Conservation (phyloP, 2,113 vertebrate genomes). For the Boleophthalmus pectinirostris region DNA sequence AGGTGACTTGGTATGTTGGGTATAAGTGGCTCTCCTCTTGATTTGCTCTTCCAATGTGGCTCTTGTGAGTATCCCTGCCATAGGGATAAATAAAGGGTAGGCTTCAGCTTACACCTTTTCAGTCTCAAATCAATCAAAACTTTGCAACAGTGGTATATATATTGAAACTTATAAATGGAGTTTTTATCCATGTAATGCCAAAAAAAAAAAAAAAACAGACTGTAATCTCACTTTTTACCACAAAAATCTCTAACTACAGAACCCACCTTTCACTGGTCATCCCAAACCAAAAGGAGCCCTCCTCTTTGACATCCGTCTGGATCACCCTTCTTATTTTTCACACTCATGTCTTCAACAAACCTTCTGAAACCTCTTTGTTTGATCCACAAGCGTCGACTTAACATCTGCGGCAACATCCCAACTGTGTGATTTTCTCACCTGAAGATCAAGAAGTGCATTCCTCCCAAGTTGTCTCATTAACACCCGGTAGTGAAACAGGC, state of each 20-base stretch:
- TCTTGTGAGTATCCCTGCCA: too few species aligned
- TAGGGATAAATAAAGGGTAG: too few species aligned
- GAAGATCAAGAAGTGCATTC: conserved; percentile 52
- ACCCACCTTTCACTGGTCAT: neutral
- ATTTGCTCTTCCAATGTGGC: too few species aligned
- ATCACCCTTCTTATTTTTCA: conserved; percentile 17
- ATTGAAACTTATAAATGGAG: too few species aligned
- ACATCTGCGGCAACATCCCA: conserved; percentile 12
- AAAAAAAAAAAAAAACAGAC: too few species aligned
- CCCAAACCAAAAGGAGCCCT: conserved; percentile 28
- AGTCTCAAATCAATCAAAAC: too few species aligned
- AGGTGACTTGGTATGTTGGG: too few species aligned
- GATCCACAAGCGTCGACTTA: conserved; percentile 22
- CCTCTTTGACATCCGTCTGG: conserved; percentile 13
- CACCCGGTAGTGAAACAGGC: conserved; percentile 37
- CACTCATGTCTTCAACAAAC: conserved; percentile 20
- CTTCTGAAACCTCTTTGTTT: conserved; percentile 19
- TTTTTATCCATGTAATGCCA: too few species aligned
- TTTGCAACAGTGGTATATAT: too few species aligned
- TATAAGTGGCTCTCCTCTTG: too few species aligned
- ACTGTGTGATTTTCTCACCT: conserved; percentile 54
- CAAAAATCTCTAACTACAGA: neutral
- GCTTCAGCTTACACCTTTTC: too few species aligned
- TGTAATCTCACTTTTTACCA: neutral
- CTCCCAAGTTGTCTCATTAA: conserved; percentile 61